phyloP scores from a whole-genome alignment of 2,888 invertebrate species.

The Malacosoma neustria region DNA sequence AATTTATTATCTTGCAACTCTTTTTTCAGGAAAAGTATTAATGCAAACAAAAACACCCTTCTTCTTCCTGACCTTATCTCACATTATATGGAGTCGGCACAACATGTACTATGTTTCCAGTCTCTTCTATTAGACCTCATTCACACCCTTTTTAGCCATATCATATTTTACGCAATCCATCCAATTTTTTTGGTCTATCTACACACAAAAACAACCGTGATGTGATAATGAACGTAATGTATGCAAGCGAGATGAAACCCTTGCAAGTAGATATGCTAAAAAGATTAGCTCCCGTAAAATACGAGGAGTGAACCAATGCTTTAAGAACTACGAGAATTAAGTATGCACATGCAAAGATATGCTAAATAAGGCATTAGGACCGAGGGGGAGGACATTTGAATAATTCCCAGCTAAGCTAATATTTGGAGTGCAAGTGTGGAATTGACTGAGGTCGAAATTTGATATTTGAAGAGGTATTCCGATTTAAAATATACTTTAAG shows the following conservation, averaged over 20 bases:
- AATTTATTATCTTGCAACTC: no score
- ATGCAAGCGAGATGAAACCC: background rate
- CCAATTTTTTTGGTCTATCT: no score
- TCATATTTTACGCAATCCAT: no score
- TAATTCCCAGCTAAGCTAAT: background rate
- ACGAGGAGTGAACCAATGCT: background rate
- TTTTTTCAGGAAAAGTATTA: no score
- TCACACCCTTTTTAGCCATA: no score
- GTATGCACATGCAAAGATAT: background rate
- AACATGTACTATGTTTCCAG: no score
- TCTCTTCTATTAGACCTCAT: no score
- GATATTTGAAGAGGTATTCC: background rate
- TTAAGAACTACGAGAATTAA: background rate
- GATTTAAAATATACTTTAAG: background rate
- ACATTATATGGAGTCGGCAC: no score
- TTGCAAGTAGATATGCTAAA: background rate
- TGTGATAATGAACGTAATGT: no score
- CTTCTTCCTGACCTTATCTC: no score
- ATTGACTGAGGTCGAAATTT: background rate
- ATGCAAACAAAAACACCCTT: no score
- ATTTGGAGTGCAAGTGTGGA: background rate
- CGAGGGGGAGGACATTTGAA: background rate
- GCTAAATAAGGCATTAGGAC: background rate
- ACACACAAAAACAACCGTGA: no score
- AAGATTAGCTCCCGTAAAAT: background rate